These are phyloP conservation scores for Tethea ocularis DNA, from an alignment of 2,888 invertebrate genomes.

Conservation along the genomic window DNA sequence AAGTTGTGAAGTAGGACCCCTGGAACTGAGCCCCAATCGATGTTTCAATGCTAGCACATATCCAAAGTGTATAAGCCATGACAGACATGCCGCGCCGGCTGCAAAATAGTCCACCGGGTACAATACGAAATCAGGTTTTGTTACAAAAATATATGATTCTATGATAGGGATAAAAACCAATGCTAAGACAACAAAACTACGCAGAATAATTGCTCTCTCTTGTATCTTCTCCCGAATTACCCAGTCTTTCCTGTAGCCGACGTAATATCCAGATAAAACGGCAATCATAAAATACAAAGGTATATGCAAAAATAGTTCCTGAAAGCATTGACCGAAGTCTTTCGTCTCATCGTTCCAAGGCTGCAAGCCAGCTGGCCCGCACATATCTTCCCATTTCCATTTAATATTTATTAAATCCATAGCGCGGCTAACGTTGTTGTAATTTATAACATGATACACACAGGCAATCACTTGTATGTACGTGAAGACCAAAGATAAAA, in stretches of 20 bases:
- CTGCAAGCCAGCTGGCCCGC: slow-evolving; percentile 88
- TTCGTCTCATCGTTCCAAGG: slow-evolving; percentile 88
- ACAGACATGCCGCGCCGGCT: slow-evolving; percentile 87
- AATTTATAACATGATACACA: background rate
- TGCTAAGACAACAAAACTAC: slow-evolving; percentile 85
- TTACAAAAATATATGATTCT: slow-evolving; percentile 86
- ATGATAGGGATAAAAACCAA: slow-evolving; percentile 87
- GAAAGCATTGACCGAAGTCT: slow-evolving; percentile 94
- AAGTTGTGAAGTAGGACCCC: slow-evolving; percentile 89
- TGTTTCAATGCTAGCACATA: slow-evolving; percentile 88
- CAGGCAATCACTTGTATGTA: no score
- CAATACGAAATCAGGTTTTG: slow-evolving; percentile 71
- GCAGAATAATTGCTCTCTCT: slow-evolving; percentile 85
- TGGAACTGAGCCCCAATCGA: slow-evolving; percentile 85
- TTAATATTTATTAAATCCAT: slow-evolving; percentile 52
- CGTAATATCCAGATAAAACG: slow-evolving; percentile 90
- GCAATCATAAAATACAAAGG: slow-evolving; percentile 90
- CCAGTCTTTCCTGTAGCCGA: slow-evolving; percentile 87
- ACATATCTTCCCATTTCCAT: slow-evolving; percentile 91
- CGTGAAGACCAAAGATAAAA: no score
- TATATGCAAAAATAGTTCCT: slow-evolving; percentile 90
- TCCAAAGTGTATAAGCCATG: slow-evolving; percentile 93
- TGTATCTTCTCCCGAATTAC: slow-evolving; percentile 86
- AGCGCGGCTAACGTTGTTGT: background rate
- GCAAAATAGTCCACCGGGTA: slow-evolving; percentile 88